These are phyloP conservation scores for Drosophila hamatofila DNA, from an alignment of 2,888 invertebrate genomes.

Conservation along the genomic window DNA sequence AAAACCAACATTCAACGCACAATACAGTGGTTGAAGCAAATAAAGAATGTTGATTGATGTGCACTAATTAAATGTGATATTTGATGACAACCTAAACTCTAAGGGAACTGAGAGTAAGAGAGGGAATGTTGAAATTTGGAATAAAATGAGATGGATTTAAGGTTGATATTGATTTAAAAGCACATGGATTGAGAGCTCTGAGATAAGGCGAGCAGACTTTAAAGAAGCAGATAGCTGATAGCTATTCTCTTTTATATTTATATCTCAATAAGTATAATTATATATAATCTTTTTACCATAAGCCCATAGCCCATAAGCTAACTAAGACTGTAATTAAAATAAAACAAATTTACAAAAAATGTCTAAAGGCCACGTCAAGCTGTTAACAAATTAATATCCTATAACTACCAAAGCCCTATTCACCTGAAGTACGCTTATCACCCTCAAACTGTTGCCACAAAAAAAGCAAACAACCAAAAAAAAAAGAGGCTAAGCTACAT, in stretches of 20 bases:
- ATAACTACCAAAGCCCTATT: background rate
- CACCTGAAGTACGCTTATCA: constrained; percentile 1
- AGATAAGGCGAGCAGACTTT: background rate
- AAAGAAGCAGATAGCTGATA: background rate
- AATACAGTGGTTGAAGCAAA: constrained; percentile 32
- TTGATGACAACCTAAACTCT: background rate
- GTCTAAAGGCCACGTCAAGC: background rate
- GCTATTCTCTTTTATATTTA: background rate
- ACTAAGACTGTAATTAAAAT: background rate
- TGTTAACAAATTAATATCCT: no score
- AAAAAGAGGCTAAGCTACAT: background rate
- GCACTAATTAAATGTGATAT: constrained; percentile 14
- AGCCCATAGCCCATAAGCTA: no score
- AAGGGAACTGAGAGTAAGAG: background rate
- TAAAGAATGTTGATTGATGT: constrained; percentile 18
- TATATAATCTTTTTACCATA: background rate
- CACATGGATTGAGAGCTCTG: background rate
- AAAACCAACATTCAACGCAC: constrained; percentile 32
- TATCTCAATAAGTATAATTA: background rate
- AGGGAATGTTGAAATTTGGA: background rate
- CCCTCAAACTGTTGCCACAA: background rate
- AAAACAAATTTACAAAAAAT: background rate
- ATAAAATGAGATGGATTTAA: no score
- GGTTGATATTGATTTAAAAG: no score
- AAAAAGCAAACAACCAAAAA: background rate